Evolutionary conservation across 64 coral and sea anemone genomes (phyloP).

Genomic region (Montipora efflorescens): DNA sequence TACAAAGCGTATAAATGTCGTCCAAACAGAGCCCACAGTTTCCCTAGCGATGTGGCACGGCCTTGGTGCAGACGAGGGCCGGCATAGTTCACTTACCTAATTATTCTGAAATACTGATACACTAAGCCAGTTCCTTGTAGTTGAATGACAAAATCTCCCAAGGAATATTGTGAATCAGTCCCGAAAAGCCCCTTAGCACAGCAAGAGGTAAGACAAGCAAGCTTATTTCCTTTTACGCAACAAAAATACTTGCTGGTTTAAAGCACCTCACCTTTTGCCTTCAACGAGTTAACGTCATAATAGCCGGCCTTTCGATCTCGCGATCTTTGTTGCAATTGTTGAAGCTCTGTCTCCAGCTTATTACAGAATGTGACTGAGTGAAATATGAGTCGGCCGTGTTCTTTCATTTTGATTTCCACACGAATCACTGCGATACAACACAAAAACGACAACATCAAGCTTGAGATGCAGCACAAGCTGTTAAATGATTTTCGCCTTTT

Average conservation of each 20-base stretch:
- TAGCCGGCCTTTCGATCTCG: not conserved
- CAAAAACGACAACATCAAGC: constrained; percentile 21
- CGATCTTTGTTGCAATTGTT: not conserved
- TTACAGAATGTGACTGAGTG: constrained; percentile 19
- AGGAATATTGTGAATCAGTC: too few relatives aligned
- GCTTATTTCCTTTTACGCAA: too few relatives aligned
- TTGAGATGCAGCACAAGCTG: not conserved
- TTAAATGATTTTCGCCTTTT: not conserved
- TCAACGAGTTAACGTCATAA: not conserved
- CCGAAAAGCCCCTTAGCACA: too few relatives aligned
- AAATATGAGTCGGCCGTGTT: constrained; percentile 22
- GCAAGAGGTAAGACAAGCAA: too few relatives aligned
- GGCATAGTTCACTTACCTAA: too few relatives aligned
- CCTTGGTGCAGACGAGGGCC: too few relatives aligned
- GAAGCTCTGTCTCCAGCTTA: constrained; percentile 18
- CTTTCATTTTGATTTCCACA: constrained; percentile 34
- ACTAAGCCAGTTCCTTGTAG: too few relatives aligned
- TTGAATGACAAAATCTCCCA: too few relatives aligned
- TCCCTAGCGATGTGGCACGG: too few relatives aligned
- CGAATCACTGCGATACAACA: constrained; percentile 16
- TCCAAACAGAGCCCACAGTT: too few relatives aligned
- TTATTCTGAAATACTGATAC: too few relatives aligned
- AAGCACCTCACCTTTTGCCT: not conserved
- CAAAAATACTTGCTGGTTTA: not conserved
- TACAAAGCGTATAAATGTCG: too few relatives aligned